A percentile compares a stretch with the other conserved stretches of the same genome.
These are phyloP conservation scores for Pyrocephalus nanus DNA, from an alignment of 2,797 vertebrate genomes.

Conservation along the genomic window DNA sequence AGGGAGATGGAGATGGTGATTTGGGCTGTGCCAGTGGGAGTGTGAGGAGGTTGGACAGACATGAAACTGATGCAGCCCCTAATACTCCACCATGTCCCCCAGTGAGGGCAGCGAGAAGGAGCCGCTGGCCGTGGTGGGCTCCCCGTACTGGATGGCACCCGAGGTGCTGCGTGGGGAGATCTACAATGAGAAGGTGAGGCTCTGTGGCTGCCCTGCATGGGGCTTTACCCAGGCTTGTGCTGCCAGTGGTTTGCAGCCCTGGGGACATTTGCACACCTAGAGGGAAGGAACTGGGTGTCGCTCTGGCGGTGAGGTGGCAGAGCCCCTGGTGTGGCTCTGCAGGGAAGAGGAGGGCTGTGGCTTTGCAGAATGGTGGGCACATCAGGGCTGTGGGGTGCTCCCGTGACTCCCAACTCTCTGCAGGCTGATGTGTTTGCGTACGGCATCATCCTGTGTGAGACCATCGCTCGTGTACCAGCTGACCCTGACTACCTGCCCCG, in stretches of 20 bases:
- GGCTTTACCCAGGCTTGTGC: background rate
- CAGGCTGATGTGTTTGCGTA: slow-evolving; percentile 95
- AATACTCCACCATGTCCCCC: background rate
- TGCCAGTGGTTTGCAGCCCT: rapidly evolving
- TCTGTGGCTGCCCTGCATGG: rapidly evolving
- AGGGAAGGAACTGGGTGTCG: background rate
- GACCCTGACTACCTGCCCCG: slow-evolving; percentile 95
- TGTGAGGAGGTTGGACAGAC: background rate
- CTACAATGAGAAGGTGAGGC: slow-evolving; percentile 93
- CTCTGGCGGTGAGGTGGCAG: rapidly evolving
- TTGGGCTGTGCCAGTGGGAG: rapidly evolving
- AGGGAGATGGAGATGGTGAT: background rate
- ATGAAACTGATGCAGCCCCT: background rate
- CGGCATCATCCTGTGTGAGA: slow-evolving; percentile 94
- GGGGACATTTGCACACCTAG: rapidly evolving
- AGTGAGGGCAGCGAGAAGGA: slow-evolving; percentile 85
- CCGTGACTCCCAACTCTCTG: background rate
- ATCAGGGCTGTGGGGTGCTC: rapidly evolving
- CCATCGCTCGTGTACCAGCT: slow-evolving; percentile 90
- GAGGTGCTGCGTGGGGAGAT: slow-evolving; percentile 91
- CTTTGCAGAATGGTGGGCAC: background rate
- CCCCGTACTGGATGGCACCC: slow-evolving; percentile 97
- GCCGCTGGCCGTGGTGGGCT: slow-evolving; percentile 89
- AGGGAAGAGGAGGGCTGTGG: background rate
- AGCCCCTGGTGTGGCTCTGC: rapidly evolving